These are phyloP conservation scores for Timema podura DNA, from an alignment of 2,888 invertebrate species.

Conservation along the genomic window DNA sequence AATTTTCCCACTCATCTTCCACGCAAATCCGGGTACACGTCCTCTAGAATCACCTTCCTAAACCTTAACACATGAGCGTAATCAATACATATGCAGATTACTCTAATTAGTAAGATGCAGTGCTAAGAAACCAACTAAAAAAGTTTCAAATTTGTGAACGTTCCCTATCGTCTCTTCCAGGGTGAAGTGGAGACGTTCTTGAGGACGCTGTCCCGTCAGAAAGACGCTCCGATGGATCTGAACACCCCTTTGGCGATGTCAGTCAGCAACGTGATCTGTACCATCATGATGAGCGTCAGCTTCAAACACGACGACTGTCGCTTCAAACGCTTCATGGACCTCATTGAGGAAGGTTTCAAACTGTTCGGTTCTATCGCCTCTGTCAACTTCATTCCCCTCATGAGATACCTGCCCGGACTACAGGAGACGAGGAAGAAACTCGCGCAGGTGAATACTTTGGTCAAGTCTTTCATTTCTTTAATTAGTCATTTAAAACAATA, in stretches of 20 bases:
- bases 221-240: conserved; percentile 67
- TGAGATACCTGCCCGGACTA: conserved; percentile 59
- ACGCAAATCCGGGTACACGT: too few species aligned
- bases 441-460: conserved; percentile 44
- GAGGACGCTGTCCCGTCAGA: conserved; percentile 56
- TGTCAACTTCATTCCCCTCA: conserved; percentile 77
- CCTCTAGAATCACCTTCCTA: too few species aligned
- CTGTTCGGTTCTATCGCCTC: conserved; percentile 79
- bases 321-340: conserved; percentile 73
- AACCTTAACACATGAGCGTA: too few species aligned
- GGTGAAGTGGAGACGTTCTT: conserved; percentile 74
- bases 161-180: too few species aligned
- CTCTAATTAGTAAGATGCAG: too few species aligned
- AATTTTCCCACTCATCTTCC: too few species aligned
- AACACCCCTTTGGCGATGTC: conserved; percentile 73
- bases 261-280: conserved; percentile 87
- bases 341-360: conserved; percentile 90
- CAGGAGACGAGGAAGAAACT: conserved; percentile 53
- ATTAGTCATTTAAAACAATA: too few species aligned
- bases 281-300: conserved; percentile 82
- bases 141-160: too few species aligned
- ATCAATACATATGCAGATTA: too few species aligned
- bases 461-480: conserved; percentile 36
- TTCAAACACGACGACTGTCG: conserved; percentile 73
- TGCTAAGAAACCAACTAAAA: too few species aligned